phyloP scores from a whole-genome alignment of 2,797 vertebrate genomes.

The Amblyraja radiata region DNA sequence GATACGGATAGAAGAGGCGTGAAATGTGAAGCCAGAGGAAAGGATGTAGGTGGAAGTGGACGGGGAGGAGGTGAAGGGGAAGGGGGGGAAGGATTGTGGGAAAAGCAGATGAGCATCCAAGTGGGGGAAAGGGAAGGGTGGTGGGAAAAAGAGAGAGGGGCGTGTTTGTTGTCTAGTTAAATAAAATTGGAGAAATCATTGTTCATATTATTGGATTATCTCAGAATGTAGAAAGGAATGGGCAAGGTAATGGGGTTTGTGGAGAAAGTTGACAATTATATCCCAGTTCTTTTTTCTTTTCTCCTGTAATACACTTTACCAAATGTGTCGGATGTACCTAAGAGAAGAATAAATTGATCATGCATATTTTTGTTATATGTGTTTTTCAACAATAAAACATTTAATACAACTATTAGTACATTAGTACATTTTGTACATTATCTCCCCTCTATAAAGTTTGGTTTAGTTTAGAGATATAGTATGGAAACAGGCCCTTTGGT shows the following conservation, averaged over 20 bases:
- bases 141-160: too few relatives aligned
- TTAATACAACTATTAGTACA: background rate
- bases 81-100: too few relatives aligned
- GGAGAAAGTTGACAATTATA: background rate
- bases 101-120: too few relatives aligned
- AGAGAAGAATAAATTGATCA: background rate
- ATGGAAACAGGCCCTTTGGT: too few relatives aligned
- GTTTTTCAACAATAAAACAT: background rate
- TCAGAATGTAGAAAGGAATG: background rate
- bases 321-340: background rate
- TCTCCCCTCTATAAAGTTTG: background rate
- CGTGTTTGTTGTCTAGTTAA: too few relatives aligned
- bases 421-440: background rate
- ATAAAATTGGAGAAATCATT: too few relatives aligned
- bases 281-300: background rate
- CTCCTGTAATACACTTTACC: background rate
- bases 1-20: too few relatives aligned
- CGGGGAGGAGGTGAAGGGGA: too few relatives aligned
- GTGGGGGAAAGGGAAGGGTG: too few relatives aligned
- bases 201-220: background rate
- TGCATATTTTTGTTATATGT: background rate
- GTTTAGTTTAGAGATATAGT: too few relatives aligned
- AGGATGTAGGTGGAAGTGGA: too few relatives aligned
- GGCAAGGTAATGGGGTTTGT: background rate
- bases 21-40: too few relatives aligned